Evolutionary conservation across 2,113 vertebrate species (phyloP), one percentile per base, ranked within the genome.

Genomic region (Xyrauchen texanus): DNA sequence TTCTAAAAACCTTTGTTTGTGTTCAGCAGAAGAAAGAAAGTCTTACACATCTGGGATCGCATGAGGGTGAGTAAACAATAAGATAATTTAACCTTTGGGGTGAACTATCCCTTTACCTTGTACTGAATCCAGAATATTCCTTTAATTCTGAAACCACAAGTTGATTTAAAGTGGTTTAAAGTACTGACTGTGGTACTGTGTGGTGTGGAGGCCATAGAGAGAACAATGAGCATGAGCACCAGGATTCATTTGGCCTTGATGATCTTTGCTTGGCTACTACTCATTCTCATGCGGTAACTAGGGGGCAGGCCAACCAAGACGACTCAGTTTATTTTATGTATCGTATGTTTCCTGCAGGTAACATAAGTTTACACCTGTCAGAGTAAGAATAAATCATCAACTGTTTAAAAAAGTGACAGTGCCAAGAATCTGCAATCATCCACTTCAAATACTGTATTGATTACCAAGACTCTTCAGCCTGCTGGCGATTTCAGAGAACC

Each of bases 251-350:
- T 51, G 21, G 21, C 21, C 21, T 34, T 34, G 21, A 34, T 1
- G 21, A 34, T 34, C 21, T 34, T 34, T 34, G 21, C 21, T 34
- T 34, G 78, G 68, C 70, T 13, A 13, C 45, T 58, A 81, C 82
- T 12, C 0, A 13, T 86, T 46, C 68, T 15, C 44, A 76, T 80
- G 5, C 53, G 7, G 77, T 68, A 80, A 77, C 53, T 63, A 66
- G 72, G 15, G 45, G 60, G 66, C 65, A 21, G 61, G 75, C 66
- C 58, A 81, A 46, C 47, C 53, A 72, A 76, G 58, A 68, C 58
- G 76, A 81, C 82, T 87, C 77, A 68, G 51, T 86, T 86, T 84
- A 77, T 67, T 81, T 76, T 42, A 47, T 46, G 4, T 6, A 5
- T 2, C 75, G 10, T 60, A 55, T 77, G 65, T 8, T 69, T 61